A percentile compares a stretch with the other conserved stretches of the same genome.
These are phyloP conservation scores for Brachypterus glaber DNA, from an alignment of 2,888 invertebrate genomes.

Conservation along the genomic window DNA sequence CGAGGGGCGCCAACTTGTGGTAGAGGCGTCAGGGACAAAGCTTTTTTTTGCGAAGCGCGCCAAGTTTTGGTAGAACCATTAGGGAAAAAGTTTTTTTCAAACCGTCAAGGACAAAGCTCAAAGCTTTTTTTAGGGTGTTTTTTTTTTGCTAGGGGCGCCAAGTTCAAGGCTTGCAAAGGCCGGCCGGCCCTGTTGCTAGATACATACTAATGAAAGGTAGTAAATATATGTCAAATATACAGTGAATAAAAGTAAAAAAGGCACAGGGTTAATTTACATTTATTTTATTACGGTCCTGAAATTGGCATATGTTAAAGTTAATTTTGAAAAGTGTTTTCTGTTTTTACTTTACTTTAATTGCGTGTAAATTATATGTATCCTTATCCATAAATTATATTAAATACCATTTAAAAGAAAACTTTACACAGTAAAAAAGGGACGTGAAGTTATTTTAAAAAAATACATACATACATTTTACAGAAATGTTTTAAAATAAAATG, in stretches of 20 bases:
- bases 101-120: too few relatives aligned
- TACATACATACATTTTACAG: not conserved
- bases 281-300: constrained; percentile 14
- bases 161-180: too few relatives aligned
- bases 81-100: not conserved
- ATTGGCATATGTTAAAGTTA: constrained; percentile 31
- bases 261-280: too few relatives aligned
- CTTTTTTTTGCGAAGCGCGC: too few relatives aligned
- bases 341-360: constrained; percentile 16
- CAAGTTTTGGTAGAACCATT: not conserved
- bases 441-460: not conserved
- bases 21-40: too few relatives aligned
- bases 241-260: constrained; percentile 16
- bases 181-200: too few relatives aligned
- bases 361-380: constrained; percentile 16
- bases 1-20: too few relatives aligned
- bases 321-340: constrained; percentile 27
- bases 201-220: not conserved
- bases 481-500: too few relatives aligned
- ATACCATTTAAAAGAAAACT: constrained; percentile 13
- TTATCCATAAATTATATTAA: constrained; percentile 16
- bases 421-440: not conserved
- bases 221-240: constrained; percentile 13
- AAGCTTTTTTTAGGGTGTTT: too few relatives aligned
- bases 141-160: too few relatives aligned